Base-by-base conservation (phyloP, 2,797 vertebrate species). In the Eulemur coronatus region DNA sequence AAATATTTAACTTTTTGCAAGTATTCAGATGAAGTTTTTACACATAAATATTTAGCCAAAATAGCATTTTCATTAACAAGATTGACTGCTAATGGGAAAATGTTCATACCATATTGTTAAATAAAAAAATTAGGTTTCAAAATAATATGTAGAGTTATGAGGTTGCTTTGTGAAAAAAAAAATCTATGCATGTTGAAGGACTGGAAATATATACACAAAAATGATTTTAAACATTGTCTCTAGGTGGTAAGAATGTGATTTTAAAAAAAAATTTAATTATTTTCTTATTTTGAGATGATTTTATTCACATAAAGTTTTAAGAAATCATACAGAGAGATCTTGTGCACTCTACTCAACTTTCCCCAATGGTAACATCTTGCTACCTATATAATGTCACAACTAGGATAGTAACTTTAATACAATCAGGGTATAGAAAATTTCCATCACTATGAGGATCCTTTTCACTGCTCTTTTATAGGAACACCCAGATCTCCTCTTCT, bases 11-110 rank as follows among this genome's bases (percentile, higher is more conserved):
- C n/a, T 96, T 55, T 87, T 20, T 72, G 48, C 7, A 35, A 20
- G 33, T 65, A 95, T 84, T 84, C 89, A 85, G 57, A 55, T 87
- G n/a, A 12, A 63, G 93, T 90, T 97, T 84, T 65, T 84, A 46
- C 67, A 87, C 33, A 92, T 89, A 96, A 92, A 89, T 35, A 92
- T 93, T 70, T 76, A 87, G 43, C 43, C 73, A 70, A 94, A 95
- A 94, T 46, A 96, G 48, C 78, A 91, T 94, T 98, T 96, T 96
- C 48, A 96, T 96, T 93, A 97, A 59, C 18, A 89, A 97, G 91
- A 97, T 94, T 95, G 85, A 96, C 24, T 48, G 89, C 55, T 95
- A 96, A 89, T 96, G 82, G 38, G 70, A 97, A 94, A 96, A 91
- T 61, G 46, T 67, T 92, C 82, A 72, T 43, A 80, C 33, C 3